These are phyloP conservation scores for Euleptes europaea DNA, from an alignment of 2,113 vertebrate genomes.

Conservation along the genomic window DNA sequence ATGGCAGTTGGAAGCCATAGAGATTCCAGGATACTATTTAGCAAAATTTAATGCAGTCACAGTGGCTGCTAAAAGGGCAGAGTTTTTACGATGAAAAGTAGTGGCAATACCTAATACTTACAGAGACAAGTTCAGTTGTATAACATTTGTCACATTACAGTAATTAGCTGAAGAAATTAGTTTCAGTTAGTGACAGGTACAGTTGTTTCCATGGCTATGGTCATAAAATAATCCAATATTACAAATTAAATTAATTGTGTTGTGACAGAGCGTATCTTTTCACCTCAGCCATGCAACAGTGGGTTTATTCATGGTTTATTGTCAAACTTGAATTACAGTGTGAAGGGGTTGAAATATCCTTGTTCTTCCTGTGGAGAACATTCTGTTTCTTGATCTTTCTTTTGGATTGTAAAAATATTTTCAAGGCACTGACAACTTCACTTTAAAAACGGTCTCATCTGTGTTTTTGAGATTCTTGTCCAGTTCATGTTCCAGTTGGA, in stretches of 20 bases:
- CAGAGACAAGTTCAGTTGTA: neutral
- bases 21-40: no score
- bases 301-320: neutral
- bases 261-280: neutral
- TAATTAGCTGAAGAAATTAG: neutral
- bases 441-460: slow-evolving; percentile 28
- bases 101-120: neutral
- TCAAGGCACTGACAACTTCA: slow-evolving; percentile 4
- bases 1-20: no score
- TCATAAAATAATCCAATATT: neutral
- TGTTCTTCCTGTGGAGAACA: neutral
- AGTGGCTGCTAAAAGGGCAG: neutral
- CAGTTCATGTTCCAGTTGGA: slow-evolving; percentile 45
- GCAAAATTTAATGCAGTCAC: no score
- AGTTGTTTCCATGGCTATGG: neutral
- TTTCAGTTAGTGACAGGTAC: neutral
- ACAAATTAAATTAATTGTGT: neutral
- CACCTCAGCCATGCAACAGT: neutral
- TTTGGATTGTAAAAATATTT: neutral
- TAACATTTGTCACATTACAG: neutral
- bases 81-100: no score
- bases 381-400: neutral
- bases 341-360: neutral
- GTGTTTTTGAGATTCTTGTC: slow-evolving; percentile 26
- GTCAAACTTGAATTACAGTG: neutral